Base-by-base conservation (phyloP, 2,113 vertebrate species). In the Abramis brama region DNA sequence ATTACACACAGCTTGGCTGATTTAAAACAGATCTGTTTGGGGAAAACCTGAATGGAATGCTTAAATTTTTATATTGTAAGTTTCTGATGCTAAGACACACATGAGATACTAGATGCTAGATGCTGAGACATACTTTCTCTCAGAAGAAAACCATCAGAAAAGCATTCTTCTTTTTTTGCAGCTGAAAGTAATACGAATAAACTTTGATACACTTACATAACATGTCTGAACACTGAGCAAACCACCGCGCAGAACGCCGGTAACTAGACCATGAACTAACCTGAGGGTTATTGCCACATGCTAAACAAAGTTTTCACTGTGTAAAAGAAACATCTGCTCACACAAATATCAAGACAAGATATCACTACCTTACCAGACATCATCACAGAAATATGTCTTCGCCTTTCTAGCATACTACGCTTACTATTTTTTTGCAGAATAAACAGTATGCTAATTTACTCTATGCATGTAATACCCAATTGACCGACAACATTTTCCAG, bases 1-100 rank as follows among this genome's bases (percentile, higher is more conserved):
- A 91, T 92, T 91, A 91, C 89, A 90, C 89, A 91, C 89, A 89
- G 89, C 91, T 89, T 91, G 79, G 88, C 90, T 88, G 90, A 89
- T 89, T 88, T 83, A 92, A 91, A 92, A 86, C 87, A 87, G 74
- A 76, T 87, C 85, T 85, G 87, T 90, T 89, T 90, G 89, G 30
- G 90, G 91, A 91, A 33, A 66, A 59, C 88, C 91, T 43, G 39
- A 43, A 43, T 43, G 39, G 39, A 43, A 43, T 43, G 39, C 6
- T 43, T 43, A 90, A 89, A 91, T 90, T 60, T 83, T 83, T 36
- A 45, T 83, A 45, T 57, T 43, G 4, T 36, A 21, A 43, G 39
- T 43, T 1, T 9, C 7, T 9, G 39, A 43, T 43, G 39, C 39
- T 43, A 43, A 43, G 39, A 43, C 39, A 43, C 39, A 43, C 39